Evolutionary conservation across 2,797 vertebrate genomes (phyloP).

Genomic region (Enteromius anoplus): DNA sequence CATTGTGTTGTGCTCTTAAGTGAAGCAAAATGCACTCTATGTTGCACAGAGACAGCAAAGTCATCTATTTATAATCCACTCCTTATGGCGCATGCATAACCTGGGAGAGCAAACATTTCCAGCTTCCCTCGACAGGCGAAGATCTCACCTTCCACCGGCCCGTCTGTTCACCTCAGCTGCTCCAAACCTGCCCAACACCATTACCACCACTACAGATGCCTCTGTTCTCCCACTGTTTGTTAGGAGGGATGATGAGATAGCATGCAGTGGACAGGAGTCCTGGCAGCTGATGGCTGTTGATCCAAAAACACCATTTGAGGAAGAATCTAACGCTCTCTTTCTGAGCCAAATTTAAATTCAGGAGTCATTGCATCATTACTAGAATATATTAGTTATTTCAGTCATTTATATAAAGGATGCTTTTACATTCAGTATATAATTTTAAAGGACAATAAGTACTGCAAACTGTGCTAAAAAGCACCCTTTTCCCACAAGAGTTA

Average conservation of each 20-base stretch:
- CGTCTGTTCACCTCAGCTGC: constrained; percentile 2
- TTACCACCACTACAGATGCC: constrained; percentile 18
- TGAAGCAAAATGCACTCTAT: constrained; percentile 65
- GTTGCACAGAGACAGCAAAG: constrained; percentile 68
- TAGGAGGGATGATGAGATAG: not conserved
- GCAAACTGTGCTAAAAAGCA: not conserved
- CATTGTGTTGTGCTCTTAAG: constrained; percentile 61
- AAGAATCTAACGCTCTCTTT: not conserved
- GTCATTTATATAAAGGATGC: not conserved
- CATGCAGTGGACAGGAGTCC: constrained; percentile 42
- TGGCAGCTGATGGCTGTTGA: constrained; percentile 65
- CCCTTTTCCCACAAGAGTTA: not conserved
- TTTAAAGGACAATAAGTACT: not conserved
- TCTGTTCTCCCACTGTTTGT: constrained; percentile 16
- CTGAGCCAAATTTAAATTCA: not conserved
- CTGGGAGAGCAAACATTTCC: constrained; percentile 33
- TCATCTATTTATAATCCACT: constrained; percentile 72
- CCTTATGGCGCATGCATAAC: constrained; percentile 45
- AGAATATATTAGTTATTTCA: not conserved
- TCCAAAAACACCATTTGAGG: constrained; percentile 50
- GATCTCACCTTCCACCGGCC: constrained; percentile 3
- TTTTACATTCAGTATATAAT: not conserved
- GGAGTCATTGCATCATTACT: not conserved
- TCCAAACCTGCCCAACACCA: constrained; percentile 17
- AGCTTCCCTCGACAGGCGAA: constrained; percentile 5